Evolutionary conservation across 2,797 vertebrate species (phyloP), one percentile per base, ranked within the genome.

Genomic region (Antrozous pallidus): DNA sequence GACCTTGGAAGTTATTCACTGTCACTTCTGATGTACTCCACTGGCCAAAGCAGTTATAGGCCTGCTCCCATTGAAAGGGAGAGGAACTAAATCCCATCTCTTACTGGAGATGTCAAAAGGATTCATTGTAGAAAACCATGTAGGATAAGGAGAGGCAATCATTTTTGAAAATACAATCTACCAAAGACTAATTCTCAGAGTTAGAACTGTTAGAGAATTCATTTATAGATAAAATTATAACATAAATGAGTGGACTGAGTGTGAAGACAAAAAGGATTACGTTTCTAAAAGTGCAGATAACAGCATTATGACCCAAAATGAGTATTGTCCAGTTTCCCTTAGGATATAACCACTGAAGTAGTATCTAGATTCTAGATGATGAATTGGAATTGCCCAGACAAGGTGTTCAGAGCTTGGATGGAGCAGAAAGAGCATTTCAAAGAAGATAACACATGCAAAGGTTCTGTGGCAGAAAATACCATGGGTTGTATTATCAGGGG

Each of bases 221-320:
- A 84, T 33, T 95, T 89, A 47, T 80, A 86, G 69, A 78, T 86
- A 73, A 86, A 94, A 73, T 28, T 83, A 71, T 83, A 28, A 79
- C 33, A 94, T 24, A 84, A 82, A 88, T 83, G 75, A 71, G 33
- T 79, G 20, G 16, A 91, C 65, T 93, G n/a, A 83, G 1, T 89
- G n/a, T 78, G 40, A 86, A 74, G 70, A 85, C 70, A 18, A 6
- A 77, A 82, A 91, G 8, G 8, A 79, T 65, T 79, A 14, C 86
- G 11, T 9, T 89, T 91, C 74, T 38, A 91, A 86, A 94, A 45
- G 20, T 79, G 56, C 5, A 86, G 75, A 58, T 77, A 93, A 91
- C 4, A 80, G 28, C 9, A 75, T 75, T 71, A 8, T 67, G 16
- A 81, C 71, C n/a, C 13, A 89, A 42, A 75, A 71, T 91, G 58